Evolutionary conservation across 2,888 invertebrate species (phyloP).

Genomic region (Amiota minor): DNA sequence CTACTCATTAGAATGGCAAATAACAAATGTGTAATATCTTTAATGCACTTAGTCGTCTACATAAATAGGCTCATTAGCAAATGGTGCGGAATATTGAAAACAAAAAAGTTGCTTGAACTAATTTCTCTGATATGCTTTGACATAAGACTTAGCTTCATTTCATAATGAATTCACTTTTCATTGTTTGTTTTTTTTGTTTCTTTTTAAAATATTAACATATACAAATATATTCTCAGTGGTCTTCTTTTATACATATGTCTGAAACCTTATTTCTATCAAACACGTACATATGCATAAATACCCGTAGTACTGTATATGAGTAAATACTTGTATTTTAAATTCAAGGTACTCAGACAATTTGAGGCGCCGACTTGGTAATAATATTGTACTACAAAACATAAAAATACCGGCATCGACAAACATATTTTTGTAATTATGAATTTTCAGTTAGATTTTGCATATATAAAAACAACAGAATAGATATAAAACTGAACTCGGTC

Average conservation of each 20-base stretch:
- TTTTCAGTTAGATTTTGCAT: too few relatives aligned
- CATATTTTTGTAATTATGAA: too few relatives aligned
- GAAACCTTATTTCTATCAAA: conserved; percentile 22
- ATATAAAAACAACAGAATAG: too few relatives aligned
- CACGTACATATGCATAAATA: neutral
- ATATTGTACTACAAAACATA: too few relatives aligned
- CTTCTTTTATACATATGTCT: neutral
- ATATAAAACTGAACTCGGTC: too few relatives aligned
- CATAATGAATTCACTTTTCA: conserved; percentile 32
- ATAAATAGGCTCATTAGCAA: conserved; percentile 23
- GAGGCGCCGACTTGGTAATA: neutral
- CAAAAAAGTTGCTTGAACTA: conserved; percentile 8
- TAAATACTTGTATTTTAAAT: neutral
- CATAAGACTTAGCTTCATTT: conserved; percentile 24
- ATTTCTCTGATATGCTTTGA: conserved; percentile 2
- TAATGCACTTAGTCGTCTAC: conserved; percentile 40
- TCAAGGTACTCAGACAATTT: conserved; percentile 10
- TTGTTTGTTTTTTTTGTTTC: conserved; percentile 34
- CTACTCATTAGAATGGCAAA: conserved; percentile 13
- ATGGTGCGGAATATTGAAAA: conserved; percentile 15
- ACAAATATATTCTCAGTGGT: neutral
- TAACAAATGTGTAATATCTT: conserved; percentile 42
- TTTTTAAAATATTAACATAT: conserved; percentile 49
- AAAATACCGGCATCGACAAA: too few relatives aligned
- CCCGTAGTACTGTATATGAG: neutral